Percentiles rank a stretch among this genome's conserved stretches.
Conservation (phyloP, 2,113 vertebrate species). For the Balaeniceps rex region DNA sequence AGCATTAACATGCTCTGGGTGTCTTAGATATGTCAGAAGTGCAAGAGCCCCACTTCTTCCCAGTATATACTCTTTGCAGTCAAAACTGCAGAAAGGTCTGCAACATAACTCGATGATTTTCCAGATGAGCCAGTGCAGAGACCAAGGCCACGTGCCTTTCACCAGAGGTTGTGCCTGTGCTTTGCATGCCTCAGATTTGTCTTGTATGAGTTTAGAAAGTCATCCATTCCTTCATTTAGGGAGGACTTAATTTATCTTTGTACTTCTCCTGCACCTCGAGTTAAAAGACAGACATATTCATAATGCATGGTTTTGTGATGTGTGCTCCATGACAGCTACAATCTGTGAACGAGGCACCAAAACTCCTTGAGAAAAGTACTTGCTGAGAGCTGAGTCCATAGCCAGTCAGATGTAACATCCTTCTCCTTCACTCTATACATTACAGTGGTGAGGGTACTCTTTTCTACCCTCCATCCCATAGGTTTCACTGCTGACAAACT, state of each 20-base stretch:
- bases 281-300: slow-evolving; percentile 37
- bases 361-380: slow-evolving; percentile 2
- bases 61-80: not conserved
- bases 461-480: not conserved
- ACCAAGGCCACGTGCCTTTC: not conserved
- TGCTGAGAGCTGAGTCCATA: not conserved
- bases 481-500: not conserved
- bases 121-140: not conserved
- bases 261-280: not conserved
- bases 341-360: slow-evolving; percentile 15
- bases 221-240: not conserved
- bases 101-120: not conserved
- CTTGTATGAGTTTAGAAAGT: not conserved
- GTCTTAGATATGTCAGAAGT: not conserved
- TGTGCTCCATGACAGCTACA: slow-evolving; percentile 45
- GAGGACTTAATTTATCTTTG: not conserved
- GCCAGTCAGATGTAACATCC: not conserved
- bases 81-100: not conserved
- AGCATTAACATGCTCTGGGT: not conserved
- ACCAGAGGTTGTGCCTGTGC: not conserved
- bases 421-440: not conserved
- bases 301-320: slow-evolving; percentile 34
- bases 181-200: not conserved
- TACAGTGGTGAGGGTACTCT: not conserved
- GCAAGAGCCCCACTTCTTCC: not conserved